Percentiles rank a stretch among this genome's conserved stretches.
phyloP scores from a whole-genome alignment of 2,888 invertebrate genomes.

The Noctua fimbriata region DNA sequence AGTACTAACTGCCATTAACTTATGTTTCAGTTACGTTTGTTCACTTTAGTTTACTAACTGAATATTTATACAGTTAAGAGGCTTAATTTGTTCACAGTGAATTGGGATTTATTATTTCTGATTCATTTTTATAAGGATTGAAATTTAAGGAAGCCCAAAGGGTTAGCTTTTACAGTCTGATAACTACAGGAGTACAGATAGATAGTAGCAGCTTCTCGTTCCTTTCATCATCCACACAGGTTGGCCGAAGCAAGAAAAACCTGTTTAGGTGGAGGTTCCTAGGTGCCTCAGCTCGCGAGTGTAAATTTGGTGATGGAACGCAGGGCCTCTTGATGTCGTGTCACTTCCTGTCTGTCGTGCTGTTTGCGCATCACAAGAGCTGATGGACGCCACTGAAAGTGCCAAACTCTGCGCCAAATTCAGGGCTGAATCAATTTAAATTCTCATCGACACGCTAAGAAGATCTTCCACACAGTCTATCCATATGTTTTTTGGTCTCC shows the following conservation, averaged over 20 bases:
- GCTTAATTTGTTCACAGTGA: neutral
- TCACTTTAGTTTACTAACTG: conserved; percentile 2
- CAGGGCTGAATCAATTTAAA: neutral
- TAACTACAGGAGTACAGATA: too few species aligned
- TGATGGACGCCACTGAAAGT: neutral
- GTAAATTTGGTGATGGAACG: too few species aligned
- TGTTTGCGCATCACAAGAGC: neutral
- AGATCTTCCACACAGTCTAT: neutral
- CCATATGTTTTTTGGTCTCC: neutral
- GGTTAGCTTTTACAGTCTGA: neutral
- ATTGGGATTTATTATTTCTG: neutral
- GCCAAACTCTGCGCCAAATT: neutral
- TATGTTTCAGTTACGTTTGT: conserved; percentile 16
- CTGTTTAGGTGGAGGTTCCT: neutral
- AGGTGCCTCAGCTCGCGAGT: too few species aligned
- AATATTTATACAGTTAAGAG: neutral
- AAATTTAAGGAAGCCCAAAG: neutral
- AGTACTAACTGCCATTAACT: conserved; percentile 39
- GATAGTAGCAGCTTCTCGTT: neutral
- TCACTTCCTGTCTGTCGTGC: neutral
- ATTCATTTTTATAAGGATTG: neutral
- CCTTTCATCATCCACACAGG: neutral
- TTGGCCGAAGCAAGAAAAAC: neutral
- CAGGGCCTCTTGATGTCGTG: neutral
- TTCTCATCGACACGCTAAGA: neutral